phyloP scores from a whole-genome alignment of 1,140 invertebrate genomes.

The Chlorops oryzae region DNA sequence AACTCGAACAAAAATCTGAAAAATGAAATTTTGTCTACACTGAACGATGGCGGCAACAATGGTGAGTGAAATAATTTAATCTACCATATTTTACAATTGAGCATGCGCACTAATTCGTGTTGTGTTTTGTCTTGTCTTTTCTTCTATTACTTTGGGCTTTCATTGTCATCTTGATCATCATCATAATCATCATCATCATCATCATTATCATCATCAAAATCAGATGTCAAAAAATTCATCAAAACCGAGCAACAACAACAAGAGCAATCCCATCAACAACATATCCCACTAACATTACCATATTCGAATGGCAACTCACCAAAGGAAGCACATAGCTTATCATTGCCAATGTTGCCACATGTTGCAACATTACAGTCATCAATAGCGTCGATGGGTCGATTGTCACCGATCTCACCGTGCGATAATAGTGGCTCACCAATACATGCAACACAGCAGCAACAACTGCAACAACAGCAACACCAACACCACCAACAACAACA shows the following conservation, averaged over 20 bases:
- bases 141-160: conserved; percentile 2
- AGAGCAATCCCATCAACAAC: conserved; percentile 21
- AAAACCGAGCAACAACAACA: conserved; percentile 9
- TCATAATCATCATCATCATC: no score
- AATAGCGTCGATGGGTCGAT: conserved; percentile 17
- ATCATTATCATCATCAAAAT: no score
- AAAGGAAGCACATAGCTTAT: no score
- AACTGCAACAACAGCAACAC: conserved; percentile 23
- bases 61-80: no score
- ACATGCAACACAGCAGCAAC: not conserved
- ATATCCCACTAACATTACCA: no score
- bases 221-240: not conserved
- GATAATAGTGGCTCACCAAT: not conserved
- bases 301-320: no score
- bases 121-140: conserved; percentile 24
- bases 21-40: no score
- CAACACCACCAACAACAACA: conserved; percentile 9
- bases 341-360: not conserved
- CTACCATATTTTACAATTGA: no score
- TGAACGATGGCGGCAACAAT: no score
- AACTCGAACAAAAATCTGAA: no score
- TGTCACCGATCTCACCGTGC: not conserved
- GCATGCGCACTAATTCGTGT: conserved; percentile 29
- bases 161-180: no score
- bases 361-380: conserved; percentile 17